phyloP scores from a whole-genome alignment of 2,888 invertebrate genomes.

The Caenorhabditis parvicauda region DNA sequence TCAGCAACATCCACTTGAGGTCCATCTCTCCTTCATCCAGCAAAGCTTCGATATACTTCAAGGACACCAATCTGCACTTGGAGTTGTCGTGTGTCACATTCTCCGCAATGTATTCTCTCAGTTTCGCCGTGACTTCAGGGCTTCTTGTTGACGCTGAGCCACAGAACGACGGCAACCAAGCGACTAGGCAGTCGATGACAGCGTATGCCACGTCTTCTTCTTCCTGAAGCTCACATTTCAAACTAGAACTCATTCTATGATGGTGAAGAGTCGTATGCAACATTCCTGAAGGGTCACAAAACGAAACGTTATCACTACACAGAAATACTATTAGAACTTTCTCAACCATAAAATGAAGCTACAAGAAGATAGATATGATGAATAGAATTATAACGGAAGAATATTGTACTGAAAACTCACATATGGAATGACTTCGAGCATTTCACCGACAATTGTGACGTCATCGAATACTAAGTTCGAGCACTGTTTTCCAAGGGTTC shows the following conservation, averaged over 20 bases:
- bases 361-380: too few species aligned
- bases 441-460: constrained; percentile 13
- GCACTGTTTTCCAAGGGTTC: constrained; percentile 23
- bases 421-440: constrained; percentile 14
- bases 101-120: constrained; percentile 25
- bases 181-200: constrained; percentile 35
- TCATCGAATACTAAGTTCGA: constrained; percentile 23
- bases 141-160: background rate
- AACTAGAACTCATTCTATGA: too few species aligned
- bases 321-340: too few species aligned
- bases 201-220: constrained; percentile 31
- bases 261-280: too few species aligned
- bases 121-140: constrained; percentile 1
- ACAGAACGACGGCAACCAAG: constrained; percentile 35
- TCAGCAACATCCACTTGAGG: constrained; percentile 36
- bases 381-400: too few species aligned
- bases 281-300: too few species aligned
- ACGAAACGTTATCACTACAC: too few species aligned
- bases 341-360: too few species aligned
- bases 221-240: constrained; percentile 13
- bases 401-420: too few species aligned
- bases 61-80: constrained; percentile 31
- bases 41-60: constrained; percentile 45
- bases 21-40: constrained; percentile 32
- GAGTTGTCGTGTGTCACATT: constrained; percentile 27